phyloP scores from a whole-genome alignment of 2,113 vertebrate species.

The Bufo gargarizans region DNA sequence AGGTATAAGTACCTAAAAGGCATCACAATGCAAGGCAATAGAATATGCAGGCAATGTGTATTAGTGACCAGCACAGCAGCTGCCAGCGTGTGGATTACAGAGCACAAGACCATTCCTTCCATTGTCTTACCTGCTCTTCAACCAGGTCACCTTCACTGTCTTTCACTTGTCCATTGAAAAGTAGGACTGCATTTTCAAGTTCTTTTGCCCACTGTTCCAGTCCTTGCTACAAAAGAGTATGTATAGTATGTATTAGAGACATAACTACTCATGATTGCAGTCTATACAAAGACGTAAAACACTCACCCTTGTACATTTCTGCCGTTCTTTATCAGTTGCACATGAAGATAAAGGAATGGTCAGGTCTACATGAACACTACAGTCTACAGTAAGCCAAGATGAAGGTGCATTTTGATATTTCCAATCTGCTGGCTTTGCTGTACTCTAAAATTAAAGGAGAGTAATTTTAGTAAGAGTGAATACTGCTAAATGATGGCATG shows the following conservation, averaged over 20 bases:
- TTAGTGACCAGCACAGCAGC: too few species aligned
- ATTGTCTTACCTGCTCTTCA: conserved; percentile 78
- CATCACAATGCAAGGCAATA: too few species aligned
- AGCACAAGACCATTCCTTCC: background rate
- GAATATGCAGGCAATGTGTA: too few species aligned
- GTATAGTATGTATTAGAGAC: background rate
- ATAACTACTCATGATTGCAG: background rate
- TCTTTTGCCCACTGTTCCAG: conserved; percentile 84
- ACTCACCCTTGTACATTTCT: conserved; percentile 82
- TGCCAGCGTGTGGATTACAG: background rate
- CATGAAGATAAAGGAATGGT: conserved; percentile 79
- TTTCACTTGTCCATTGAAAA: conserved; percentile 84
- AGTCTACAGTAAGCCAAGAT: conserved; percentile 82
- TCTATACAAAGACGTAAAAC: too few species aligned
- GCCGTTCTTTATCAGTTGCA: conserved; percentile 70
- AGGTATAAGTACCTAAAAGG: too few species aligned
- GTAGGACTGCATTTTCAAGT: conserved; percentile 80
- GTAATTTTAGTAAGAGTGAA: background rate
- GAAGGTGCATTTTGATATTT: conserved; percentile 84
- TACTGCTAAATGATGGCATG: too few species aligned
- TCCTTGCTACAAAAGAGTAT: conserved; percentile 77
- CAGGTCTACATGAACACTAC: conserved; percentile 82
- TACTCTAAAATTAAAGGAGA: conserved; percentile 71
- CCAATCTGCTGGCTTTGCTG: conserved; percentile 91
- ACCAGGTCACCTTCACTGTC: conserved; percentile 80